Evolutionary conservation across 2,888 invertebrate genomes (phyloP), one percentile per base, ranked within the genome.

Genomic region (Baronia brevicornis): DNA sequence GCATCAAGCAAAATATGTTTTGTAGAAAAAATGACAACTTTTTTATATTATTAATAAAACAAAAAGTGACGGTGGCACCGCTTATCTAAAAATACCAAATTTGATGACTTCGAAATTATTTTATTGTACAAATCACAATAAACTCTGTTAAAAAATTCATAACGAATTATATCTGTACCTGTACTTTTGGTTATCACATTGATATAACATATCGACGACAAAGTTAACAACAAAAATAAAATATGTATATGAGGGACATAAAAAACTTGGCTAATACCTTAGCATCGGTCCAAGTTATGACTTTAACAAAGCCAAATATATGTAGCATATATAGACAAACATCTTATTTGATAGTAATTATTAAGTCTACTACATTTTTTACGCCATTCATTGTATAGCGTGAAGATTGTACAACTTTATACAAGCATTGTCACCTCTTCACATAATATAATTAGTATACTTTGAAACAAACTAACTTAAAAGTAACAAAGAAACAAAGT

Each of bases 261-360:
- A 60, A 59, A 55, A 56, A 51, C 60, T 63, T 57, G 54, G 52
- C 54, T 64, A 58, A 61, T 57, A 54, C 44, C 25, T 36, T 28
- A 18, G 15, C 27, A 8, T 31, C 39, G 40, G 43, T 29, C 18
- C 33, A 46, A 44, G 29, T 26, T 3, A 43, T 37, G 28, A 15
- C n/a, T 5, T 15, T 10, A 26, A 18, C 20, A 22, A 15, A 29
- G 11, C 9, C 29, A 24, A n/a, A n/a, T n/a, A n/a, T n/a, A n/a
- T n/a, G n/a, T n/a, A n/a, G n/a, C n/a, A n/a, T n/a, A n/a, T n/a
- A n/a, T n/a, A n/a, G n/a, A n/a, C n/a, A n/a, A n/a, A n/a, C n/a
- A n/a, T n/a, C n/a, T n/a, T n/a, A n/a, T n/a, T n/a, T n/a, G n/a
- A n/a, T n/a, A n/a, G n/a, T n/a, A n/a, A n/a, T n/a, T n/a, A n/a